phyloP scores from a whole-genome alignment of 2,888 invertebrate species.

The Sepioteuthis lessoniana region DNA sequence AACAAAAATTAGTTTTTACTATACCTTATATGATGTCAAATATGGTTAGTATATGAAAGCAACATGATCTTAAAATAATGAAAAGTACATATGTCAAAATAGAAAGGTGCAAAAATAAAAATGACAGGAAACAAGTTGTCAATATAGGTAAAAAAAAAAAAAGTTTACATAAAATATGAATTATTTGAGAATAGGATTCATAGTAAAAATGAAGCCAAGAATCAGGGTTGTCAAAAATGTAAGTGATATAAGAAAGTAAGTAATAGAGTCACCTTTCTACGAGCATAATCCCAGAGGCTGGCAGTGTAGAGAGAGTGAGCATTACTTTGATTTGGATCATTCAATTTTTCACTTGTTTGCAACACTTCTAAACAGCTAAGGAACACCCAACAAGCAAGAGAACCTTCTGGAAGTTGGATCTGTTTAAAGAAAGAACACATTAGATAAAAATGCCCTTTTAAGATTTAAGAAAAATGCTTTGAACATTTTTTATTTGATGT shows the following conservation, averaged over 20 bases:
- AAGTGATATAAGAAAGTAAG: neutral
- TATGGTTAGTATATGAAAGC: too few species aligned
- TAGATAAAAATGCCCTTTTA: too few species aligned
- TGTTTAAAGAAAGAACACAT: constrained; percentile 53
- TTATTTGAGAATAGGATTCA: too few species aligned
- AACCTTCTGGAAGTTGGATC: constrained; percentile 85
- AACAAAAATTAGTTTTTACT: too few species aligned
- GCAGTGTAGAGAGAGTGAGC: constrained; percentile 90
- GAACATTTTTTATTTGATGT: too few species aligned
- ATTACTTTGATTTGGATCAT: constrained; percentile 76
- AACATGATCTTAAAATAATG: too few species aligned
- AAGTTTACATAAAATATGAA: too few species aligned
- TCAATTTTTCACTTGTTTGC: constrained; percentile 80
- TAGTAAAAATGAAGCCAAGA: neutral
- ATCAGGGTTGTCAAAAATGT: neutral
- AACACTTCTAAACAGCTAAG: constrained; percentile 91
- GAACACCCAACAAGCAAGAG: constrained; percentile 93
- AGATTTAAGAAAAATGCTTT: too few species aligned
- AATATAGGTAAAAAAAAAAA: neutral
- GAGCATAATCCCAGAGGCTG: constrained; percentile 88
- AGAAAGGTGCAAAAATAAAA: neutral
- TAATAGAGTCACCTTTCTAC: constrained; percentile 82
- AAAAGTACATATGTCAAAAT: too few species aligned
- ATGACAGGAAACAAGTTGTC: neutral
- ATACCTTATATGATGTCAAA: too few species aligned